Conservation (phyloP, 2,888 invertebrate genomes). For the Frankliniella intonsa region DNA sequence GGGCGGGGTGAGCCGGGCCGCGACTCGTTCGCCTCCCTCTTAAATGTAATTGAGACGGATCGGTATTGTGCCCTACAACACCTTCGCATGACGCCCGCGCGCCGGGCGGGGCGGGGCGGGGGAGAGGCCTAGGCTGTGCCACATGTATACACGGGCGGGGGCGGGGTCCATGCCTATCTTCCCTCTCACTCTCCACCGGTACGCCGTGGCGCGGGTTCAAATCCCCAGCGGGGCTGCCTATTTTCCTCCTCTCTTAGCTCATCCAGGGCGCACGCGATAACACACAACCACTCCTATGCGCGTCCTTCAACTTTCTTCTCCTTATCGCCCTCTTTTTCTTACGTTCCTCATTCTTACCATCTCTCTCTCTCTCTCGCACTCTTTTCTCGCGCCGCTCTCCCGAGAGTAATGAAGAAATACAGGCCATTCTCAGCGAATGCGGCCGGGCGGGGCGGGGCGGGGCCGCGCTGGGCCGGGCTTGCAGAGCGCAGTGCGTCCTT, state of each 20-base stretch:
- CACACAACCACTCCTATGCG: not conserved
- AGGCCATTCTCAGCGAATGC: conserved; percentile 10
- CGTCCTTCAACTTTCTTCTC: not conserved
- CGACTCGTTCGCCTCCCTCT: conserved; percentile 9
- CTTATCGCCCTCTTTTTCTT: not conserved
- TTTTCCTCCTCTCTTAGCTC: not conserved
- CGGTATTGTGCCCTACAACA: not conserved
- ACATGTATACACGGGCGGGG: too few species aligned
- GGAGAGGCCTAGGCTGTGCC: too few species aligned
- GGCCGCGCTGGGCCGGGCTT: not conserved
- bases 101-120: not conserved
- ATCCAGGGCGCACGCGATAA: not conserved
- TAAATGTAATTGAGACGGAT: conserved; percentile 25
- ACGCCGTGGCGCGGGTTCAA: not conserved
- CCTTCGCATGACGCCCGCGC: not conserved
- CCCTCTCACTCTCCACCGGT: not conserved
- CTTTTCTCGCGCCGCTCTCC: not conserved
- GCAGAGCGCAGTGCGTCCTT: too few species aligned
- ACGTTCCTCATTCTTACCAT: not conserved
- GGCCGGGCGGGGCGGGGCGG: not conserved
- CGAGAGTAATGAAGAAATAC: conserved; percentile 10
- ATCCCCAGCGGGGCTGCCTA: not conserved
- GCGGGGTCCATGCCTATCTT: too few species aligned
- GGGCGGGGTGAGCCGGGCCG: not conserved
- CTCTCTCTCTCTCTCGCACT: not conserved